Conservation (phyloP, 2,888 invertebrate species). For the Melinopterus prodromus region DNA sequence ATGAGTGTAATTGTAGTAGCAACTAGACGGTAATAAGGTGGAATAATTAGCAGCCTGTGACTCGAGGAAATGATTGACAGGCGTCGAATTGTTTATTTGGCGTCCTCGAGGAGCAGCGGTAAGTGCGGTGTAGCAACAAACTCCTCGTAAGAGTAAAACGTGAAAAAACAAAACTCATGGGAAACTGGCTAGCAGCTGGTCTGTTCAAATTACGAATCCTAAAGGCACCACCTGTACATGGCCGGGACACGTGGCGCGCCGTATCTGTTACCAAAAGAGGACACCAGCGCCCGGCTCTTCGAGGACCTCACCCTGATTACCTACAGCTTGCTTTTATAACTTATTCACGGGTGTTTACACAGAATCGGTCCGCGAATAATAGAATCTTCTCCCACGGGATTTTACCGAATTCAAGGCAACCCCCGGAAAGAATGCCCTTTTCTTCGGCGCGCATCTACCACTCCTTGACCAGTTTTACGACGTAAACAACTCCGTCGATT, state of each 20-base stretch:
- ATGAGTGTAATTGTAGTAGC: neutral
- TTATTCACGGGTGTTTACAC: neutral
- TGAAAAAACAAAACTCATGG: constrained; percentile 19
- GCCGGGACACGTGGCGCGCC: constrained; percentile 6
- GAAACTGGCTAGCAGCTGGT: constrained; percentile 23
- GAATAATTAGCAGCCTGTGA: neutral
- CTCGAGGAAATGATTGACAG: neutral
- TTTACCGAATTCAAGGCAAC: neutral
- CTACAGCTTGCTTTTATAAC: constrained; percentile 4
- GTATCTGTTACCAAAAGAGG: constrained; percentile 4
- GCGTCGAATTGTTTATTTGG: neutral
- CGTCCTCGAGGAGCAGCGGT: neutral
- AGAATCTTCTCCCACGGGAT: neutral
- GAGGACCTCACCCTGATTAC: neutral
- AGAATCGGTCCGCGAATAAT: neutral
- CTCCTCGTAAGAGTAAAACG: constrained; percentile 9
- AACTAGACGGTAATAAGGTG: neutral
- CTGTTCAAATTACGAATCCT: constrained; percentile 23
- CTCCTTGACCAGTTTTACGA: neutral
- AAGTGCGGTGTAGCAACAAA: neutral
- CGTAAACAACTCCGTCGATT: neutral
- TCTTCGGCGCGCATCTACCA: neutral
- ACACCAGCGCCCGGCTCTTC: neutral
- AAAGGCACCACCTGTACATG: constrained; percentile 21
- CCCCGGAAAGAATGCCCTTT: neutral